Percentiles rank a stretch among this genome's conserved stretches.
phyloP scores from a whole-genome alignment of 1,140 invertebrate genomes.

The Tribolium madens region DNA sequence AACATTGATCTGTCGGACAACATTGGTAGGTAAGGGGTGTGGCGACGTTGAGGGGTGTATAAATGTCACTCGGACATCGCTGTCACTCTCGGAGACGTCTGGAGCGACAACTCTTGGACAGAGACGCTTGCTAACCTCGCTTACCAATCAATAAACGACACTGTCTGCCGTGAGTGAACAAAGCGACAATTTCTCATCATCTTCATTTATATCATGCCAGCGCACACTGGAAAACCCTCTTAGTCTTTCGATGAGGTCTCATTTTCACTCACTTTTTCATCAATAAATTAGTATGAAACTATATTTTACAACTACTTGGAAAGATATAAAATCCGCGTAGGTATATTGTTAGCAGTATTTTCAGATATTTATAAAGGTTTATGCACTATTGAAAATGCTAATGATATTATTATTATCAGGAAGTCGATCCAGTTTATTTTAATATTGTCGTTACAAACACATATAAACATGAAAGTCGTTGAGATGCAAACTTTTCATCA shows the following conservation, averaged over 20 bases:
- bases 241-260: background rate
- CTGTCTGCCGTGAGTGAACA: constrained; percentile 34
- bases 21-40: background rate
- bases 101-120: constrained; percentile 53
- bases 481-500: too few species aligned
- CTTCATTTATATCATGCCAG: constrained; percentile 18
- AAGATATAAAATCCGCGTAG: too few species aligned
- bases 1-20: constrained; percentile 53
- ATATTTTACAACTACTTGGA: too few species aligned
- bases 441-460: too few species aligned
- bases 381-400: too few species aligned
- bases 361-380: too few species aligned
- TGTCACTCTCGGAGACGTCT: constrained; percentile 55
- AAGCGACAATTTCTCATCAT: constrained; percentile 43
- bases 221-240: background rate
- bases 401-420: too few species aligned
- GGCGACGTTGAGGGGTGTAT: constrained; percentile 31
- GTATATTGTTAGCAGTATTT: too few species aligned
- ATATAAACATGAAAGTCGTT: too few species aligned
- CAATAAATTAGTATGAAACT: too few species aligned
- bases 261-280: background rate
- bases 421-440: too few species aligned
- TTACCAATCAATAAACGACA: constrained; percentile 45
- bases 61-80: constrained; percentile 56
- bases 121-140: constrained; percentile 42